These are phyloP conservation scores for Pseudomyrmex gracilis DNA, from an alignment of 1,140 invertebrate genomes.

Conservation along the genomic window DNA sequence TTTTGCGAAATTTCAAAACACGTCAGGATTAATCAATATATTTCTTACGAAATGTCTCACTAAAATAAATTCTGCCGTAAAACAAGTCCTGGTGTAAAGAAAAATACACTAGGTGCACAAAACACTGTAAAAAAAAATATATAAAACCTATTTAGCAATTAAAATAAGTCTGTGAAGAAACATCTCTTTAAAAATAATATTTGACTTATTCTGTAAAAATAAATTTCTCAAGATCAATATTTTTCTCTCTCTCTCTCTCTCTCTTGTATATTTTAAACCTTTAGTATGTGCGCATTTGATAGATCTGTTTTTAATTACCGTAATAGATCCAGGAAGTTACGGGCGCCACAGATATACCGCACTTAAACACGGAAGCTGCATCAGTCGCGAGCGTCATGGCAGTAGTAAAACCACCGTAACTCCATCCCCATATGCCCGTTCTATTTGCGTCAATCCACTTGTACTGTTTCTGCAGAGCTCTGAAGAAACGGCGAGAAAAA, in stretches of 20 bases:
- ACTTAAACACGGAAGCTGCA: slow-evolving; percentile 86
- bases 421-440: slow-evolving; percentile 92
- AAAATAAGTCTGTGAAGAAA: no score
- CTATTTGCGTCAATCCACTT: slow-evolving; percentile 89
- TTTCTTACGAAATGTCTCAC: no score
- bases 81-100: no score
- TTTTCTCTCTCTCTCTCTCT: not conserved
- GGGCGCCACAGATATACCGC: slow-evolving; percentile 89
- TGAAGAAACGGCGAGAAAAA: slow-evolving; percentile 68
- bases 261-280: not conserved
- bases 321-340: slow-evolving; percentile 95
- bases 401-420: slow-evolving; percentile 87
- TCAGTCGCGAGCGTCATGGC: slow-evolving; percentile 85
- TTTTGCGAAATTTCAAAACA: no score
- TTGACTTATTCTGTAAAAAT: no score
- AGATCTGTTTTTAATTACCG: slow-evolving; percentile 85
- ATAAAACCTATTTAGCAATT: no score
- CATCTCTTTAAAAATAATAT: no score
- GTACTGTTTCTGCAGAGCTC: slow-evolving; percentile 87
- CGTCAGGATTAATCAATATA: no score
- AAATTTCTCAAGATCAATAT: no score
- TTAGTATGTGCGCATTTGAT: not conserved
- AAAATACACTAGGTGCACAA: no score
- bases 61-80: no score
- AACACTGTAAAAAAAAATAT: no score